Conservation (phyloP, 2,888 invertebrate species). For the Octodonta nipae region DNA sequence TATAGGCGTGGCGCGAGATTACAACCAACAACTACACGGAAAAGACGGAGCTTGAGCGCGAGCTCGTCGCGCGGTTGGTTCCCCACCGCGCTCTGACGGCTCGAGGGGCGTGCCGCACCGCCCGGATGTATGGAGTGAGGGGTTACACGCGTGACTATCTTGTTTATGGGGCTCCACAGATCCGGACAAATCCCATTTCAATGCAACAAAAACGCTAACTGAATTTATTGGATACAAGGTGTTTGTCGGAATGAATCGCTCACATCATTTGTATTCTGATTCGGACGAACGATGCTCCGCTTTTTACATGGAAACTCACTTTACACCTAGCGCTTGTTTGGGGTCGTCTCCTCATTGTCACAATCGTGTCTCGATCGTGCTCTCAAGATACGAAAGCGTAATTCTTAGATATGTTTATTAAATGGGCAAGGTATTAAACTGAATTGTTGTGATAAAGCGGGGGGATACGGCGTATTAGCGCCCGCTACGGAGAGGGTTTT, state of each 20-base stretch:
- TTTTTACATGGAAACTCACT: constrained; percentile 39
- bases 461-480: too few relatives aligned
- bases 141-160: constrained; percentile 33
- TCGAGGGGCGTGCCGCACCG: constrained; percentile 11
- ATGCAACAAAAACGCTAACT: constrained; percentile 37
- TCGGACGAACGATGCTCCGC: constrained; percentile 36
- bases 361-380: constrained; percentile 29
- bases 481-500: too few relatives aligned
- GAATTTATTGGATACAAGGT: constrained; percentile 41
- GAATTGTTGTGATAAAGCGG: constrained; percentile 16
- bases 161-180: constrained; percentile 37
- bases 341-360: constrained; percentile 28
- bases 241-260: constrained; percentile 39
- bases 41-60: constrained; percentile 24
- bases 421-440: constrained; percentile 33
- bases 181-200: constrained; percentile 38
- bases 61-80: constrained; percentile 22
- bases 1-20: constrained; percentile 20
- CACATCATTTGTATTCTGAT: constrained; percentile 38
- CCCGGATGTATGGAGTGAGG: too few relatives aligned
- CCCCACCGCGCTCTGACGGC: constrained; percentile 24
- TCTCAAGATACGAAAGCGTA: constrained; percentile 30
- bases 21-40: constrained; percentile 30
- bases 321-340: constrained; percentile 33
- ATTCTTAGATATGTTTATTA: constrained; percentile 36